These are phyloP conservation scores for Mystacides longicornis DNA, from an alignment of 2,888 invertebrate genomes.

Conservation along the genomic window DNA sequence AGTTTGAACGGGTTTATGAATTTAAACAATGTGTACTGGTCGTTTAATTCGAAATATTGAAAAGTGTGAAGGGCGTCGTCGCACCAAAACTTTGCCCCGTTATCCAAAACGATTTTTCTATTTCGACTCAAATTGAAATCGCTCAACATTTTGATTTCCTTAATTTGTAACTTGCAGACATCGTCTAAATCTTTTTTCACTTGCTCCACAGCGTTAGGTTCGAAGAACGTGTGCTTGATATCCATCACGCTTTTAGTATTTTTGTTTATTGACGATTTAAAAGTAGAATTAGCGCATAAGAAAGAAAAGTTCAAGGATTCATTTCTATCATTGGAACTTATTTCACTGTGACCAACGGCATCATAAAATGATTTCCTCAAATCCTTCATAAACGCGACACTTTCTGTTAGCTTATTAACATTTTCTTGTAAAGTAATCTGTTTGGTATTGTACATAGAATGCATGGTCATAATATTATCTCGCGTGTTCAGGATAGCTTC, in stretches of 20 bases:
- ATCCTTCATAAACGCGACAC: constrained; percentile 14
- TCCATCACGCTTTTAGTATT: constrained; percentile 10
- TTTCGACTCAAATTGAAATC: constrained; percentile 10
- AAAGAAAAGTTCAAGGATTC: constrained; percentile 10
- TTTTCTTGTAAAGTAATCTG: constrained; percentile 8
- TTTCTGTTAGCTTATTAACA: constrained; percentile 10
- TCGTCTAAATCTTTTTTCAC: constrained; percentile 14
- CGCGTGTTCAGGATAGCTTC: constrained; percentile 10
- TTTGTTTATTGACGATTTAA: constrained; percentile 6
- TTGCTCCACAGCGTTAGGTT: constrained; percentile 7
- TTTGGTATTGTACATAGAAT: constrained; percentile 5
- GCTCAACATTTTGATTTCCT: constrained; percentile 9
- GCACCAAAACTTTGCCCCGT: constrained; percentile 13
- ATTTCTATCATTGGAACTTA: constrained; percentile 2
- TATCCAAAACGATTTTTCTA: constrained; percentile 13
- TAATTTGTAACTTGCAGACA: constrained; percentile 3
- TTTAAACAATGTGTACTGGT: constrained; percentile 10
- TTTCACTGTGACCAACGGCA: constrained; percentile 9
- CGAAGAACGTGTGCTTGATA: constrained; percentile 11
- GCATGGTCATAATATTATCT: constrained; percentile 11
- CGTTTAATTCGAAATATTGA: not conserved
- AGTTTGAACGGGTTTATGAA: constrained; percentile 9
- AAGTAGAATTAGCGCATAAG: constrained; percentile 9
- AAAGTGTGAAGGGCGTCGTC: constrained; percentile 7
- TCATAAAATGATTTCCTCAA: constrained; percentile 8